Base-by-base conservation (phyloP, 2,888 invertebrate species). In the Plutella xylostella region DNA sequence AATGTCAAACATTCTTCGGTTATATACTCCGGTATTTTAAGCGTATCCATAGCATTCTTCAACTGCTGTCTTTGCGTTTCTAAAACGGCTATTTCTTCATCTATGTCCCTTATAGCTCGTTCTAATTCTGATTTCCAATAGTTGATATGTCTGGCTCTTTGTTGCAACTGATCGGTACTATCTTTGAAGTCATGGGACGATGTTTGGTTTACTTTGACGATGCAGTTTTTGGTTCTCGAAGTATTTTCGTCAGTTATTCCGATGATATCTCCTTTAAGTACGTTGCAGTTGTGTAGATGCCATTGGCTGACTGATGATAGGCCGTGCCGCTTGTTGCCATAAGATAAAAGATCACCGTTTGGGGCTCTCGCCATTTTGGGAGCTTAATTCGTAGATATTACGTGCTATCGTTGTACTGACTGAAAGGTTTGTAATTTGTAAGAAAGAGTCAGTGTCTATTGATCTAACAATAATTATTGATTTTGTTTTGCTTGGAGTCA, bases 1-100 rank as follows among this genome's bases (percentile, higher is more conserved):
- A 90, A 66, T 43, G 89, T 88, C 12, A 93, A 63, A 55, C 92
- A 92, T 67, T 93, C 92, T 7, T 89, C 88, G 1, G 87, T 88
- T 54, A 82, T 72, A 42, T 67, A 68, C 45, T 74, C 65, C 0
- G 73, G 79, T 47, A 65, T 71, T 42, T 70, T 82, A 1, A 78
- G 45, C 0, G 66, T 64, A 14, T 73, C 72, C 57, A 72, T 74
- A 5, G 82, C 79, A 39, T 80, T 78, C 53, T 77, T 82, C 1
- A 86, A 46, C 47, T 86, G 86, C 51, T 85, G 79, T 21, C 77
- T 66, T 28, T 68, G 63, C 1, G 71, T 61, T 53, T 85, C 82
- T 4, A 78, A 40, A 2, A 72, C 35, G 3, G 56, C 63, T 2
- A 79, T 75, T 63, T 82, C 83, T 0, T 68, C 72, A 25, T 79